Conservation (phyloP, 2,797 vertebrate genomes). For the Gorsachius magnificus region DNA sequence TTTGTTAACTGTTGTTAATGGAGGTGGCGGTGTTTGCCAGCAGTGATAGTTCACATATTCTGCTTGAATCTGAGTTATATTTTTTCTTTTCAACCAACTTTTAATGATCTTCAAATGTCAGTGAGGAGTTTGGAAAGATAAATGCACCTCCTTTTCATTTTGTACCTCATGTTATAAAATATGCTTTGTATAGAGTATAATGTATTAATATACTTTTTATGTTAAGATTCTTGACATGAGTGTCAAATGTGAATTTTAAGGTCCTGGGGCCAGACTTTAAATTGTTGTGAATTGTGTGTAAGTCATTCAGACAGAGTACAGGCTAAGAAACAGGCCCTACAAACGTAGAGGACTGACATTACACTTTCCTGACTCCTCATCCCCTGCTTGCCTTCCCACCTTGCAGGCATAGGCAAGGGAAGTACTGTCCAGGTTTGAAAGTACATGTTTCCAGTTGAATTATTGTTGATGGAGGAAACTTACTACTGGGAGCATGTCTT, state of each 20-base stretch:
- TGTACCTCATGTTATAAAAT: neutral
- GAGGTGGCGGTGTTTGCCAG: neutral
- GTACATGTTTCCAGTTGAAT: neutral
- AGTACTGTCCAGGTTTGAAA: neutral
- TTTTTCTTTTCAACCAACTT: neutral
- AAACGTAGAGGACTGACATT: neutral
- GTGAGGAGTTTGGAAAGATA: neutral
- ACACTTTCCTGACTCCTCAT: neutral
- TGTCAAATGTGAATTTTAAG: neutral
- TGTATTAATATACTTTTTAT: neutral
- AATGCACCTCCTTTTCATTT: neutral
- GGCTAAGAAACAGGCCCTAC: neutral
- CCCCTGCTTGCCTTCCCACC: neutral
- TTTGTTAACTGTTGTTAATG: neutral
- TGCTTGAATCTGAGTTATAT: neutral
- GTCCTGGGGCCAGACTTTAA: neutral
- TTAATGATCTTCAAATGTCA: neutral
- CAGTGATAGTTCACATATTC: neutral
- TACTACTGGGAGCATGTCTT: neutral
- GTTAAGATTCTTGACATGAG: neutral
- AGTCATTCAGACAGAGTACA: neutral
- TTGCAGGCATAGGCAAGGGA: neutral
- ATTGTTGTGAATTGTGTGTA: neutral
- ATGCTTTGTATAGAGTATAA: neutral
- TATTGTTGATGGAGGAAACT: neutral